phyloP scores from a whole-genome alignment of 2,888 invertebrate species.

The Notodonta ziczac region DNA sequence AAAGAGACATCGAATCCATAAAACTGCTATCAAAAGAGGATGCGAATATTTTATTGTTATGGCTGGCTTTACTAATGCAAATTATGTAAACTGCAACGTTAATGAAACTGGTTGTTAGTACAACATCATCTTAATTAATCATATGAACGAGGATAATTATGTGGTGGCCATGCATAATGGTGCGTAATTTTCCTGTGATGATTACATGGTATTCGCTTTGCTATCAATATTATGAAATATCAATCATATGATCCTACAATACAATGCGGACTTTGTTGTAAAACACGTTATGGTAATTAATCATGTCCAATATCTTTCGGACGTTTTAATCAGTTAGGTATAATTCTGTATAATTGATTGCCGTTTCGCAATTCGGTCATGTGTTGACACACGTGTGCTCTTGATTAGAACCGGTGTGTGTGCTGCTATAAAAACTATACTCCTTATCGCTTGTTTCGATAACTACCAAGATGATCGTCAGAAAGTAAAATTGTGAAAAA shows the following conservation, averaged over 20 bases:
- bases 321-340: slow-evolving; percentile 6
- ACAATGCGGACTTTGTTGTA: slow-evolving; percentile 5
- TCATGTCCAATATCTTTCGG: neutral
- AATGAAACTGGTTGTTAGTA: neutral
- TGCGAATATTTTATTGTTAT: too few species aligned
- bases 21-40: too few species aligned
- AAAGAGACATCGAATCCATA: too few species aligned
- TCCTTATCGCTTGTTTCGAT: neutral
- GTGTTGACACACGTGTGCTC: slow-evolving; percentile 6
- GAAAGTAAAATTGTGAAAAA: neutral
- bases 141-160: slow-evolving; percentile 1
- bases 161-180: neutral
- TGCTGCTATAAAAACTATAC: neutral
- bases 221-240: slow-evolving; percentile 9
- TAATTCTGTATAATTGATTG: slow-evolving; percentile 3
- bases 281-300: slow-evolving; percentile 4
- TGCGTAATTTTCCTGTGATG: slow-evolving; percentile 7
- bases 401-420: neutral
- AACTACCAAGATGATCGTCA: neutral
- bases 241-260: neutral
- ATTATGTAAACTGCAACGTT: neutral
- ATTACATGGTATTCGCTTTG: neutral
- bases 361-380: neutral
- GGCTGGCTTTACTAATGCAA: neutral
- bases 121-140: slow-evolving; percentile 2